Base-by-base conservation (phyloP, 1,140 invertebrate genomes). In the Saxidomus purpurata region DNA sequence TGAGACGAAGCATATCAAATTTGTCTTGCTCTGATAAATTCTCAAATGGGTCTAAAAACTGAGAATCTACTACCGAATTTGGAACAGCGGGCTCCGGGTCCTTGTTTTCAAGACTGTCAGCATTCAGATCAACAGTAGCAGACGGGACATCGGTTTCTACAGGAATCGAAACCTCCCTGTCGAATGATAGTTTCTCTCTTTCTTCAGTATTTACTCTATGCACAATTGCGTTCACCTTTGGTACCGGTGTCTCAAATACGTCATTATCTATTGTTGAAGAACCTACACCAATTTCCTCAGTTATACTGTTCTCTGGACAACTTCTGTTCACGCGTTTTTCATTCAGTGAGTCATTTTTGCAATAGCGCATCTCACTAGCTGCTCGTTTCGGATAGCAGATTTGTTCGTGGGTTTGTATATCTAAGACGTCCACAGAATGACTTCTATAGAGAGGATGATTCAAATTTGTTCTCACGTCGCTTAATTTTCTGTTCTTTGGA, bases 381-480 rank as follows among this genome's bases (percentile, higher is more conserved):
- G 91, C 91, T 34, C 93, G 77, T 84, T 93, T 93, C 38, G 93
- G 92, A 59, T 82, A 67, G 67, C 52, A 91, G 76, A 19, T 59
- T 71, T 0, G 90, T 55, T 55, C 92, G 80, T 38, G 79, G 87
- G 17, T 67, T 59, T 28, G 43, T 28, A 69, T 81, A 4, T 83
- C 49, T 61, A 97, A 90, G 80, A 97, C 97, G 40, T 97, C 97
- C 55, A 97, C 97, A 0, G 97, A 97, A 87, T 97, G 97, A 91
- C 97, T 97, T 61, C 97, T 96, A 94, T 97, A 97, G 36, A 97
- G 94, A 2, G 97, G 97, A 95, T 97, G 97, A 61, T 90, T 94
- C 4, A 95, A 88, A 11, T 90, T 89, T 38, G 90, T 81, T n/a
- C 77, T 89, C 17, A 91, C 76, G n/a, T 91, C 89, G 43, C 82